Percentiles rank a stretch among this genome's conserved stretches.
Evolutionary conservation across 2,797 vertebrate species (phyloP).

Genomic region (Macrochelys suwanniensis): DNA sequence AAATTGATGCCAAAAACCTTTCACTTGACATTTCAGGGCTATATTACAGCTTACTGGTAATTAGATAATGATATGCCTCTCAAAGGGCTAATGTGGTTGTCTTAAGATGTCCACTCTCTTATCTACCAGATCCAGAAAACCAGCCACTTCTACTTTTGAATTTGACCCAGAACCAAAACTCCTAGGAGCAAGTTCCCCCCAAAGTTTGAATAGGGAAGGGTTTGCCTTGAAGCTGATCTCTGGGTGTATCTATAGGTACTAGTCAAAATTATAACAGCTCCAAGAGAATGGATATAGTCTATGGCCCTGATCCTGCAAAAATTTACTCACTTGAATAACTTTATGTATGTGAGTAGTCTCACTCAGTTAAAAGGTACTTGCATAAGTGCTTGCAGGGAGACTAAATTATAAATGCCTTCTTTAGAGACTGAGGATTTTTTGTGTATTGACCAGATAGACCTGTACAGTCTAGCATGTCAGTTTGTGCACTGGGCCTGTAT

Average conservation of each 20-base stretch:
- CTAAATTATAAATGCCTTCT: background rate
- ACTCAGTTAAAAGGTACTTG: background rate
- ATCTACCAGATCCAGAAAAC: background rate
- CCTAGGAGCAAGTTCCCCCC: background rate
- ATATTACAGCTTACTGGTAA: background rate
- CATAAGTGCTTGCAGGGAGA: background rate
- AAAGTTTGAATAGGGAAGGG: background rate
- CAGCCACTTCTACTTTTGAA: background rate
- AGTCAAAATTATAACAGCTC: background rate
- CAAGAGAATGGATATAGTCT: background rate
- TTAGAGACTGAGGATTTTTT: background rate
- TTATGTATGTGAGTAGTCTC: background rate
- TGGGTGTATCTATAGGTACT: background rate
- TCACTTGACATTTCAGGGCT: background rate
- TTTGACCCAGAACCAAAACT: background rate
- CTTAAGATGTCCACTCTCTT: background rate
- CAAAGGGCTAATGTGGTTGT: conserved; percentile 4
- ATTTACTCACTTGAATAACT: background rate
- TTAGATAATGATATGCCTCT: background rate
- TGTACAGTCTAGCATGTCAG: background rate
- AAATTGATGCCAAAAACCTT: background rate
- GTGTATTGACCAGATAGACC: background rate
- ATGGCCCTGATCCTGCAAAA: background rate
- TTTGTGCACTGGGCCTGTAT: background rate
- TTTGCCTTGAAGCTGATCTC: background rate